phyloP scores from a whole-genome alignment of 2,888 invertebrate genomes.

The Callyntrura guangdongensis region DNA sequence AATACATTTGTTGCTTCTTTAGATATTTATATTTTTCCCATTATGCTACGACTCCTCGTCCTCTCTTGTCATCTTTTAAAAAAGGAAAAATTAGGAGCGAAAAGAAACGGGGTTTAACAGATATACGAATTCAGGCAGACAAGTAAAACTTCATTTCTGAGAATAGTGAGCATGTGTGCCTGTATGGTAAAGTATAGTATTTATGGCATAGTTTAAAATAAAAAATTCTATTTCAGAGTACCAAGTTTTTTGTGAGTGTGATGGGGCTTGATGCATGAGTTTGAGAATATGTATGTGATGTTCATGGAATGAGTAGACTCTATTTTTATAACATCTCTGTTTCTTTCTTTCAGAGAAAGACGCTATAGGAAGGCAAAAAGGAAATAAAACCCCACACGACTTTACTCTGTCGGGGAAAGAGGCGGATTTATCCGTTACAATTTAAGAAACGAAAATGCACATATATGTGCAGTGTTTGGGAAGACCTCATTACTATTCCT shows the following conservation, averaged over 20 bases:
- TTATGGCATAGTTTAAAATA: no score
- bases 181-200: no score
- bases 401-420: no score
- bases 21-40: no score
- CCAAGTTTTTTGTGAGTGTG: background rate
- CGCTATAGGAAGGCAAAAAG: constrained; percentile 3
- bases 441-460: background rate
- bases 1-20: background rate
- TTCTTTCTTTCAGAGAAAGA: background rate
- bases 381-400: no score
- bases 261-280: no score
- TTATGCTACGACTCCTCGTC: no score
- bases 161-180: no score
- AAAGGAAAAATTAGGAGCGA: constrained; percentile 31
- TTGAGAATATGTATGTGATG: constrained; percentile 14
- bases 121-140: no score
- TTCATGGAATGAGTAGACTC: constrained; percentile 22
- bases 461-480: no score
- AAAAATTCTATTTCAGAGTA: background rate
- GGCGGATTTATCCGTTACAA: background rate
- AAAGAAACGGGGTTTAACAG: constrained; percentile 31
- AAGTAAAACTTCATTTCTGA: no score
- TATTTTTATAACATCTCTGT: constrained; percentile 48
- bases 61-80: constrained; percentile 31
- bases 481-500: constrained; percentile 39